Conservation (phyloP, 2,113 vertebrate species). For the Motacilla alba region DNA sequence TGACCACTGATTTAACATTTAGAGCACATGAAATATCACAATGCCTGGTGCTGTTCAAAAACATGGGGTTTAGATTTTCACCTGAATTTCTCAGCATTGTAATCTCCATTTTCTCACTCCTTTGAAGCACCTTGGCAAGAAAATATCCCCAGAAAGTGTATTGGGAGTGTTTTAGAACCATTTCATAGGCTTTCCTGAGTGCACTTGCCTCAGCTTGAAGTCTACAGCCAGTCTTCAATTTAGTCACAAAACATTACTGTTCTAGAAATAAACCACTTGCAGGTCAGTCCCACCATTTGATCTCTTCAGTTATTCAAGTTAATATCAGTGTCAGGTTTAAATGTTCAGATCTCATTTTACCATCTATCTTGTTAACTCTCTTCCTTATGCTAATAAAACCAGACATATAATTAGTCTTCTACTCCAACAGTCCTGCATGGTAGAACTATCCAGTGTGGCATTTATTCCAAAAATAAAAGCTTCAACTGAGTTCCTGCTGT, state of each 20-base stretch:
- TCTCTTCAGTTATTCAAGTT: not conserved
- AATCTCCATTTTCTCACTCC: not conserved
- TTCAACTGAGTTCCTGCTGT: not conserved
- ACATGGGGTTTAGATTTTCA: not conserved
- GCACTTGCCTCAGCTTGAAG: not conserved
- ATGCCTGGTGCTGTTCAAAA: not conserved
- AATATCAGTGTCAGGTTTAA: not conserved
- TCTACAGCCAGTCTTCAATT: not conserved
- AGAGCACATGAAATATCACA: not conserved
- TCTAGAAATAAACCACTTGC: not conserved
- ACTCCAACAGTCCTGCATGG: not conserved
- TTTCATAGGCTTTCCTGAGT: not conserved
- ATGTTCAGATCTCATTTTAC: not conserved
- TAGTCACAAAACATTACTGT: not conserved
- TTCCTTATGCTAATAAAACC: not conserved
- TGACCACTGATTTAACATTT: not conserved
- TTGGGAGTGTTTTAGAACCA: not conserved
- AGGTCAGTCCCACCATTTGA: not conserved
- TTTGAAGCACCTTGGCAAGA: slow-evolving; percentile 40
- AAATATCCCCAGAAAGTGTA: slow-evolving; percentile 35
- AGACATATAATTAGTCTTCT: not conserved
- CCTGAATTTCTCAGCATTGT: not conserved
- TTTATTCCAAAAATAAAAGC: not conserved
- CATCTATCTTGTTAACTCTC: not conserved
- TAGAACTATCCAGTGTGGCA: not conserved